Base-by-base conservation (phyloP, 2,797 vertebrate genomes). In the Chelon labrosus region DNA sequence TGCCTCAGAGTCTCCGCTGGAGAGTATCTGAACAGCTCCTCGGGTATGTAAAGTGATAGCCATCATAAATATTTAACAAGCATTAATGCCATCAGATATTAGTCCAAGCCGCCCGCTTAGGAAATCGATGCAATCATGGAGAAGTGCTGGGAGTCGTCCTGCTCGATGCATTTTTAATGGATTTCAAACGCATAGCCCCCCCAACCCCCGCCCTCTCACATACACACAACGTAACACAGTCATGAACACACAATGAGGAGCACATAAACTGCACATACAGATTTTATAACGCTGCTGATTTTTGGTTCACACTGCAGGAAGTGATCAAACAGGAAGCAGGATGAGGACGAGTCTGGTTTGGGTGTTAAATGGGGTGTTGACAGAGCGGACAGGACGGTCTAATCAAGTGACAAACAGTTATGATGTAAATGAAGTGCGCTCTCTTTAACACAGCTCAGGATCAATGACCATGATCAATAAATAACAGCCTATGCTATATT, bases 41-140 rank as follows among this genome's bases (percentile, higher is more conserved):
- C 11, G 8, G 22, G 22, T 39, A 44, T 78, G 79, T 67, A 61
- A 72, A 58, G 56, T 57, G 69, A 90, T 67, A 56, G 73, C 37
- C 35, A 10, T 19, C 60, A 86, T 93, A 50, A 89, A 92, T 93
- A 88, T 88, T 90, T 88, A 87, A 91, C 68, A 13, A 61, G 57
- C 61, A 51, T 85, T 89, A 75, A 88, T 85, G 81, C 77, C 61
- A 52, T 64, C 61, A 79, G 80, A 85, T 87, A 69, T 80, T 67
- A 67, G 65, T 67, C 51, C 0, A 16, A 78, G 70, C 54, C 47
- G 13, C 65, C 66, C 38, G 64, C 63, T 80, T 55, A 63, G 60
- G 56, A 79, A 88, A 90, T 93, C 91, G 66, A 84, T 93, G 68
- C 79, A 66, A 86, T 88, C 72, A 72, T 25, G 65, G 77, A 88